These are phyloP conservation scores for Tupiocoris notatus DNA, from an alignment of 2,888 invertebrate species.

Conservation along the genomic window DNA sequence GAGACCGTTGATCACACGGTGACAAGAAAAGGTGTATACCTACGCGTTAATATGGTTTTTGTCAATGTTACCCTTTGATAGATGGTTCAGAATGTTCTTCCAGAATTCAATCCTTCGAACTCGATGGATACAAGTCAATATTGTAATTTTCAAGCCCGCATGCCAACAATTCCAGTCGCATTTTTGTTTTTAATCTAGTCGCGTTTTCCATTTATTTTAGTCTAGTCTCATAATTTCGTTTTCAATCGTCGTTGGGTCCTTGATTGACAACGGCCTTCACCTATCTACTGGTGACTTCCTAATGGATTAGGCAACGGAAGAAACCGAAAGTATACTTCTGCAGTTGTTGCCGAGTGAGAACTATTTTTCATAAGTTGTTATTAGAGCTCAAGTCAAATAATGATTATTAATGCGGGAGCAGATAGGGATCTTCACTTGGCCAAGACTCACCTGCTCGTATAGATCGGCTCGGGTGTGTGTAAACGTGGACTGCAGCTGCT, in stretches of 20 bases:
- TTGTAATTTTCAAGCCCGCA: too few species aligned
- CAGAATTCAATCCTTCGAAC: too few species aligned
- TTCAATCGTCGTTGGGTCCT: not conserved
- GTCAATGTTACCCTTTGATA: too few species aligned
- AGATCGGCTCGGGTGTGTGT: not conserved
- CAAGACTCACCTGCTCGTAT: conserved; percentile 29
- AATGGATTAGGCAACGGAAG: conserved; percentile 23
- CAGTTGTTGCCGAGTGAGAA: conserved; percentile 41
- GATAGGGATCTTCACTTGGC: conserved; percentile 32
- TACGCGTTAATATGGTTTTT: too few species aligned
- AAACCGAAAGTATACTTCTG: conserved; percentile 10
- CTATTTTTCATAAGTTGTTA: conserved; percentile 47
- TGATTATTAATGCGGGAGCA: conserved; percentile 47
- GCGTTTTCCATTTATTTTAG: too few species aligned
- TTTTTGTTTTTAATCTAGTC: too few species aligned
- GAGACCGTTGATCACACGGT: too few species aligned
- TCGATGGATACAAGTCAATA: too few species aligned
- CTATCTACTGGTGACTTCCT: not conserved
- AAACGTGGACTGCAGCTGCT: conserved; percentile 23
- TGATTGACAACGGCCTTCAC: conserved; percentile 2
- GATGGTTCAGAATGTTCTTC: too few species aligned
- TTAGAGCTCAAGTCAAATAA: conserved; percentile 48
- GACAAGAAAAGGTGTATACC: too few species aligned
- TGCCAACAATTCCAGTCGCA: too few species aligned
- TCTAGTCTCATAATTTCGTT: too few species aligned